Evolutionary conservation across 2,113 vertebrate species (phyloP).

Genomic region (Motacilla alba): DNA sequence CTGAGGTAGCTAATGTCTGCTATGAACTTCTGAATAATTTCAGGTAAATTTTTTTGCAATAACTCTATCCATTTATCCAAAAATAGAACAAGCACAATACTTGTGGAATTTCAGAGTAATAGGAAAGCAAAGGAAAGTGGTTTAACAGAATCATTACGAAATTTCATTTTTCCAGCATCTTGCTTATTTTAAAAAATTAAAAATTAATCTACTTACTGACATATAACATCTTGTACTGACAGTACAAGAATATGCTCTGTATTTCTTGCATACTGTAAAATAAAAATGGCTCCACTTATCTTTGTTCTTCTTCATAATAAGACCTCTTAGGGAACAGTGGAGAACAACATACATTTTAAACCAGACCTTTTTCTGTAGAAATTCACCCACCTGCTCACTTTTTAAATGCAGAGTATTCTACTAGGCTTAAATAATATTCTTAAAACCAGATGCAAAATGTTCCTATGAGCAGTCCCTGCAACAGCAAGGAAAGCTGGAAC

Average conservation of each 20-base stretch:
- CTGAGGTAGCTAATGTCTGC: fast-evolving
- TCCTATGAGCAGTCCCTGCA: neutral
- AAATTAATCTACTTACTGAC: neutral
- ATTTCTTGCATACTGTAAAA: neutral
- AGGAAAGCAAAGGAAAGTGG: neutral
- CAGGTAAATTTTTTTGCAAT: neutral
- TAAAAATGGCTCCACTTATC: neutral
- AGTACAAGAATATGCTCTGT: neutral
- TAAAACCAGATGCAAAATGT: neutral
- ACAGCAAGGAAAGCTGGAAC: neutral
- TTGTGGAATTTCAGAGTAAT: neutral
- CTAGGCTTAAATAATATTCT: neutral
- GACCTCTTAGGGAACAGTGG: neutral
- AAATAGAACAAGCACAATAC: neutral
- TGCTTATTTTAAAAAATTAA: neutral
- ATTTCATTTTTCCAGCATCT: neutral
- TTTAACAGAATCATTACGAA: neutral
- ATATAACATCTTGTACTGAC: neutral
- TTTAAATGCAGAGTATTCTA: neutral
- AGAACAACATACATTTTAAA: neutral
- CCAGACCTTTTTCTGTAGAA: neutral
- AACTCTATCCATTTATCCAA: neutral
- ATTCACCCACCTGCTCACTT: neutral
- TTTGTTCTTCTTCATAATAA: neutral
- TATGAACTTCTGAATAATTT: neutral